Evolutionary conservation across 35 echinoderm and acorn worm genomes (phyloP).

Genomic region (Heliocidaris tuberculata): DNA sequence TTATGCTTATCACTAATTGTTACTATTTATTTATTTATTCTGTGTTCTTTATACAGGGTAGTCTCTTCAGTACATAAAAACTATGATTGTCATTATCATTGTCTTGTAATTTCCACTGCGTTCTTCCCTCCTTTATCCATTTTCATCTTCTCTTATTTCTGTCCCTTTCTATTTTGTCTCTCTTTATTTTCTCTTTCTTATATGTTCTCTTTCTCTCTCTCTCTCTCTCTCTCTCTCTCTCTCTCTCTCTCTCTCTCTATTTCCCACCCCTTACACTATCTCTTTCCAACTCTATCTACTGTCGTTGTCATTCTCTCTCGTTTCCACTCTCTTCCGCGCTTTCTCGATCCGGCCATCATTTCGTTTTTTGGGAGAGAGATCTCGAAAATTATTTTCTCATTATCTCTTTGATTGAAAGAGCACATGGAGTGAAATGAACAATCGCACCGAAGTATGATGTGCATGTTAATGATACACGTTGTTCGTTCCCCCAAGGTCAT

Average conservation of each 20-base stretch:
- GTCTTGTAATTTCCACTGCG: no score
- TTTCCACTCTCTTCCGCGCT: not conserved
- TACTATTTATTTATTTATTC: no score
- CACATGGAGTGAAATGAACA: not conserved
- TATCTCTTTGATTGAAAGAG: not conserved
- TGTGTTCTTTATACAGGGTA: no score
- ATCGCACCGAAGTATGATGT: constrained; percentile 5
- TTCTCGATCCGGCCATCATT: not conserved
- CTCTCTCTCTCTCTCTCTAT: not conserved
- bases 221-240: not conserved
- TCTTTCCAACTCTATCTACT: not conserved
- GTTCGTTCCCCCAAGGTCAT: not conserved
- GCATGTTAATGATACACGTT: constrained; percentile 7
- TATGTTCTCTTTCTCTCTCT: not conserved
- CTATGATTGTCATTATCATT: not conserved
- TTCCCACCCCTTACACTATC: not conserved
- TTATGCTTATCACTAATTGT: no score
- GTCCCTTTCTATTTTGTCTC: not conserved
- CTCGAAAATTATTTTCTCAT: constrained; percentile 1
- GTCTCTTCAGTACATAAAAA: no score
- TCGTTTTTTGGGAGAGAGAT: not conserved
- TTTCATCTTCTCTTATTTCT: not conserved
- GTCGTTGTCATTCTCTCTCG: not conserved
- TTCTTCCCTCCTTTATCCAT: not conserved
- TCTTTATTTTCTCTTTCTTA: not conserved